Evolutionary conservation across 2,113 vertebrate genomes (phyloP).

Genomic region (Xyliphius kryptos): DNA sequence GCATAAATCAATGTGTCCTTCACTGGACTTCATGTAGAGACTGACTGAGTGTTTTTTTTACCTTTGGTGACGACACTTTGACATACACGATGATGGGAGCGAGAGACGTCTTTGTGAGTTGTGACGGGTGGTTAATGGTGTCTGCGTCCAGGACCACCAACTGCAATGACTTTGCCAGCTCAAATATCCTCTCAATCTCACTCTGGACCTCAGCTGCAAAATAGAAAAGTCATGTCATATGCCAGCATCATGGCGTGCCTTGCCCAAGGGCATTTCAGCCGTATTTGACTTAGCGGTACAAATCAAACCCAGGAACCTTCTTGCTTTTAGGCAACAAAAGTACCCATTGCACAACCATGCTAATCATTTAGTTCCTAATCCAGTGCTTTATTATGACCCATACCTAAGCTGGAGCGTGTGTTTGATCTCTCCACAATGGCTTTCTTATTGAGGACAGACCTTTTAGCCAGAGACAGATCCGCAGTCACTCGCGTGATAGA

Average conservation of each 20-base stretch:
- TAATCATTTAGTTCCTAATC: too few species aligned
- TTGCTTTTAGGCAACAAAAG: too few species aligned
- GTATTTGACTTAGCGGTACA: too few species aligned
- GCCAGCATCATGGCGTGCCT: not conserved
- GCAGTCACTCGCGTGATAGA: slow-evolving; percentile 95
- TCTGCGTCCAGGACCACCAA: slow-evolving; percentile 91
- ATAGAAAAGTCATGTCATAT: slow-evolving; percentile 4
- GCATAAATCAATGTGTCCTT: too few species aligned
- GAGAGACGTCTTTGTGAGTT: slow-evolving; percentile 92
- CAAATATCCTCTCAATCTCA: slow-evolving; percentile 94
- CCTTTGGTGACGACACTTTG: slow-evolving; percentile 96
- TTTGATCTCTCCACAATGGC: slow-evolving; percentile 93
- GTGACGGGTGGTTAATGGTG: slow-evolving; percentile 94
- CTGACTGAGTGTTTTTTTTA: too few species aligned
- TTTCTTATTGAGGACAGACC: slow-evolving; percentile 94
- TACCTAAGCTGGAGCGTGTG: slow-evolving; percentile 89
- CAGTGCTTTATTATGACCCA: slow-evolving; percentile 52
- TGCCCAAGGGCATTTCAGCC: too few species aligned
- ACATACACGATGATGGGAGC: slow-evolving; percentile 95
- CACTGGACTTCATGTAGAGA: too few species aligned
- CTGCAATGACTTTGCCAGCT: slow-evolving; percentile 92
- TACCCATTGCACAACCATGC: too few species aligned
- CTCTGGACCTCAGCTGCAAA: slow-evolving; percentile 90
- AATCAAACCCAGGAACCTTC: too few species aligned
- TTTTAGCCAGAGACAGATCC: slow-evolving; percentile 91